These are phyloP conservation scores for Pogona vitticeps DNA, from an alignment of 2,113 vertebrate genomes.

Conservation along the genomic window DNA sequence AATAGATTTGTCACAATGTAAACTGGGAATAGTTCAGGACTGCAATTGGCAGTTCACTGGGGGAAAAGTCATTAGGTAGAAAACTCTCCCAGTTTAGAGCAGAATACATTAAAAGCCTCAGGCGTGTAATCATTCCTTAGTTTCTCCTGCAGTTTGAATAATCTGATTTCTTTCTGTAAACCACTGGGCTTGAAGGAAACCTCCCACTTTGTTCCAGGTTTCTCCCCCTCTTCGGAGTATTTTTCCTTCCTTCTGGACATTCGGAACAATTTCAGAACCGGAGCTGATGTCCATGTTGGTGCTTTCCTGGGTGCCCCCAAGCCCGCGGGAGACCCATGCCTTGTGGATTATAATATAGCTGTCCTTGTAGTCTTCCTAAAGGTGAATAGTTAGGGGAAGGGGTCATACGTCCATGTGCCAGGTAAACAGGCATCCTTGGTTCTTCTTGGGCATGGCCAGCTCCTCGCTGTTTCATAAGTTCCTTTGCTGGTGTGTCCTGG, in stretches of 20 bases:
- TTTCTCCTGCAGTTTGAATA: neutral
- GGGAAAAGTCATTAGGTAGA: neutral
- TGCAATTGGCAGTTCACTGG: neutral
- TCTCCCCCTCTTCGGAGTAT: neutral
- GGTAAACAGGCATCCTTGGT: slow-evolving; percentile 9
- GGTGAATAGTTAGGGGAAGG: slow-evolving; percentile 10
- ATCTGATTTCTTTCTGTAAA: neutral
- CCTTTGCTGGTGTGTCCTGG: slow-evolving; percentile 69
- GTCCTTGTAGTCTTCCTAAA: slow-evolving; percentile 46
- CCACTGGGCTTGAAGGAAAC: neutral
- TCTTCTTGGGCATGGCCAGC: slow-evolving; percentile 41
- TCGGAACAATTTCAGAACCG: slow-evolving; percentile 12
- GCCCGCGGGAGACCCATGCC: slow-evolving; percentile 4
- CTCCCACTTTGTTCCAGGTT: neutral
- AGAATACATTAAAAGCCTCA: neutral
- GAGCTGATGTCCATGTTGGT: neutral
- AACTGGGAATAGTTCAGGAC: neutral
- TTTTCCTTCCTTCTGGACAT: neutral
- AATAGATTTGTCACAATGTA: slow-evolving; percentile 3
- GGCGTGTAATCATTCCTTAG: neutral
- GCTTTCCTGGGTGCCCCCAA: slow-evolving; percentile 9
- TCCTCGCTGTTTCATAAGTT: slow-evolving; percentile 78
- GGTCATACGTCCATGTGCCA: neutral
- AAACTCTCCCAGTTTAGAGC: neutral
- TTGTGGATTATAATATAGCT: slow-evolving; percentile 16